A percentile compares a stretch with the other conserved stretches of the same genome.
phyloP scores from a whole-genome alignment of 1,140 invertebrate genomes.

The Conus ventricosus region DNA sequence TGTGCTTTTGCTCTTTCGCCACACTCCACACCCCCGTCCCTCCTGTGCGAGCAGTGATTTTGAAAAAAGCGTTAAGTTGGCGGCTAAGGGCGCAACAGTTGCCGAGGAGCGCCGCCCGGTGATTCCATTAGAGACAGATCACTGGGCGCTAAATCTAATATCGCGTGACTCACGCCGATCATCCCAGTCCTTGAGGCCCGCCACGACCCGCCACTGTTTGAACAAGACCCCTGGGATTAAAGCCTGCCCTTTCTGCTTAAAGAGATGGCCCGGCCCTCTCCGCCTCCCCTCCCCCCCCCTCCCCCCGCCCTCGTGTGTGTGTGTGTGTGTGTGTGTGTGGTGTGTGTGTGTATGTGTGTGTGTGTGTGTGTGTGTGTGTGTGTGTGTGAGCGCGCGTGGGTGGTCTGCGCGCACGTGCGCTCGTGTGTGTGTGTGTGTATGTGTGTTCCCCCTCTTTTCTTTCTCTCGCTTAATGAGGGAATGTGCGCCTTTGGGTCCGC shows the following conservation, averaged over 20 bases:
- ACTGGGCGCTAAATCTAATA: conserved; percentile 28
- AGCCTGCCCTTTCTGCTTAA: not conserved
- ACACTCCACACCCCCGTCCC: not conserved
- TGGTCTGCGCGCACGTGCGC: too few species aligned
- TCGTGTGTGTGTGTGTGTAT: too few species aligned
- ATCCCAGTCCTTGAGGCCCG: not conserved
- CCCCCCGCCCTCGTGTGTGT: too few species aligned
- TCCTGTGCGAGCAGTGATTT: conserved; percentile 11
- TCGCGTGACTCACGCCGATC: conserved; percentile 26
- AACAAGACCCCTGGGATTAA: conserved; percentile 26
- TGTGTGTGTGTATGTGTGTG: not conserved
- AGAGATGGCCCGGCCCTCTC: conserved; percentile 5
- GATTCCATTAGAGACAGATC: conserved; percentile 30
- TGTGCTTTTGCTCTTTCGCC: not conserved
- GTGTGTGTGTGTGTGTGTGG: not conserved
- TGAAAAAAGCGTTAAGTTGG: conserved; percentile 15
- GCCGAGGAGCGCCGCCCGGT: not conserved
- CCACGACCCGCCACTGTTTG: not conserved
- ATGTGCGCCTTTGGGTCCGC: too few species aligned
- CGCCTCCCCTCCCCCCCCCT: not conserved
- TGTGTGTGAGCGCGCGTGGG: not conserved
- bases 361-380: not conserved
- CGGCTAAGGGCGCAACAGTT: conserved; percentile 18
- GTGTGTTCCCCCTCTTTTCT: too few species aligned
- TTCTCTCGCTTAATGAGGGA: too few species aligned